Base-by-base conservation (phyloP, 2,113 vertebrate species). In the Phoxinus phoxinus region DNA sequence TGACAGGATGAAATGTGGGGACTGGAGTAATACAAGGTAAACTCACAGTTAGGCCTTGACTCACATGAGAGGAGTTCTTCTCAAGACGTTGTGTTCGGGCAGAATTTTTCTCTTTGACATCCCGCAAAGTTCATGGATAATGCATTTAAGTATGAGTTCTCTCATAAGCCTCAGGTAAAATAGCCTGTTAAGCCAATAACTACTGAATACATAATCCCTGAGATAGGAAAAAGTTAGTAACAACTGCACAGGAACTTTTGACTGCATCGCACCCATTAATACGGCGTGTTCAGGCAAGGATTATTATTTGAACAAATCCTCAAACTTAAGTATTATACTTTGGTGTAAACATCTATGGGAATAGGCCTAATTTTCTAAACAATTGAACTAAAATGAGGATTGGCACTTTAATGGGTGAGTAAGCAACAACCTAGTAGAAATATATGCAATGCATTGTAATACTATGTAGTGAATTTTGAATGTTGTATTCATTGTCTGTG, bases 171-270 rank as follows among this genome's bases (percentile, higher is more conserved):
- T 59, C 41, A 19, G 81, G 84, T 78, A 59, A 73, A 53, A 80
- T 23, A 27, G 65, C 48, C 41, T 59, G 75, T 74, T 58, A 58
- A 86, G 67, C 12, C 71, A 77, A 79, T 84, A 83, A 79, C 80
- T 80, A 79, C 53, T n/a, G 74, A 81, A 86, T 75, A 46, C 71
- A 84, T 30, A 63, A 84, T 80, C 46, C 23, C 32, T 58, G 41
- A 84, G 12, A 74, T 48, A 79, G 41, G 46, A 56, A 84, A 25
- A n/a, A 67, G 10, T 15, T 71, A 53, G 35, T 83, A 35, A 85
- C 77, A 80, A 65, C n/a, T 73, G 44, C 58, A 25, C 3, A 56
- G 15, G 61, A 35, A 37, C 65, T 69, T 83, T 51, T 59, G 59
- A 75, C 63, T 67, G 1, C 37, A 72, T 63, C 13, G 59, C n/a